A percentile compares a stretch with the other conserved stretches of the same genome.
phyloP scores from a whole-genome alignment of 2,113 vertebrate species.

The Cervus canadensis region DNA sequence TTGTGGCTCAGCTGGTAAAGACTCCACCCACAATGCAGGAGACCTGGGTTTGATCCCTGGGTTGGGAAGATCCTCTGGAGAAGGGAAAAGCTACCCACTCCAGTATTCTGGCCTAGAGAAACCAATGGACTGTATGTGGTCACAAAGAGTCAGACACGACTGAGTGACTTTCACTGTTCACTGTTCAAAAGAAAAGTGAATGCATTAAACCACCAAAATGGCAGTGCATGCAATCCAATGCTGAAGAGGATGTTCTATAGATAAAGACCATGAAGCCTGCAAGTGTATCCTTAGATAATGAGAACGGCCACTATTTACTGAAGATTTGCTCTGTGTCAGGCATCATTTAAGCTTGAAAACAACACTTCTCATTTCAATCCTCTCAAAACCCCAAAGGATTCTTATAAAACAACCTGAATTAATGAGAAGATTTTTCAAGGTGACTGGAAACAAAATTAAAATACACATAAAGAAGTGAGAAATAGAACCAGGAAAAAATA shows the following conservation, averaged over 20 bases:
- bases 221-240: background rate
- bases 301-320: background rate
- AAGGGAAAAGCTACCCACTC: background rate
- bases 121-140: background rate
- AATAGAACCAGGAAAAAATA: background rate
- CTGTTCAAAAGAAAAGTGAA: background rate
- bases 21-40: background rate
- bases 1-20: background rate
- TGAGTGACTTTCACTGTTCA: background rate
- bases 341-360: background rate
- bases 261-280: background rate
- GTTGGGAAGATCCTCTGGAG: background rate
- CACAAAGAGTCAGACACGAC: background rate
- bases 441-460: constrained; percentile 3
- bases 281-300: background rate
- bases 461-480: background rate
- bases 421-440: background rate
- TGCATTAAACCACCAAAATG: background rate
- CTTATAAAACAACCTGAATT: background rate
- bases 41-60: background rate
- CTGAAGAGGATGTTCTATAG: background rate
- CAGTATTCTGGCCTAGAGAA: background rate
- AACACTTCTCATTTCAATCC: background rate
- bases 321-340: background rate
- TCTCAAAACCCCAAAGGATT: background rate